Evolutionary conservation across 2,888 invertebrate genomes (phyloP), one percentile per base, ranked within the genome.

Genomic region (Heliconius cydno): DNA sequence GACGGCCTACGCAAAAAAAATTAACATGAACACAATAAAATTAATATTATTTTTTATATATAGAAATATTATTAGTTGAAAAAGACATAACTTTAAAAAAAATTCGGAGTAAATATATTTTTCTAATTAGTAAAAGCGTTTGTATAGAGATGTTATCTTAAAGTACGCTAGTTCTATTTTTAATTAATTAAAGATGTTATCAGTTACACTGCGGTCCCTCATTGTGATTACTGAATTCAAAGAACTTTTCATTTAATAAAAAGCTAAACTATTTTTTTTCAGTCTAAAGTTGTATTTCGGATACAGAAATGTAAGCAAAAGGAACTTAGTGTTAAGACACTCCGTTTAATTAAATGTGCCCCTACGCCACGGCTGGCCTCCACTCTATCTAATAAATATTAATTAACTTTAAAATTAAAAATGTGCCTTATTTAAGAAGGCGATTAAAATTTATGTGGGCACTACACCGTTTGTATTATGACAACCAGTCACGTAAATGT

Each of bases 401-500:
- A 73, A 34, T 60, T 57, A 73, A 60, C 0, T 77, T 72, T 15
- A 72, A 65, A 66, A 63, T 34, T 34, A 52, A 72, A 38, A 72
- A 34, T 52, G 63, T 41, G 67, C 22, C 76, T 76, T 34, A 67
- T 76, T 63, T 77, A 63, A 75, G 28, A 41, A 65, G 63, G 41
- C 46, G 65, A 65, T 75, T 57, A 46, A 75, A 65, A 78, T 74
- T 57, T 68, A 78, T 73, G 80, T 72, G 65, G 34, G 76, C 83
- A 80, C 73, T 68, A 75, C 76, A 68, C 12, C 12, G 83, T 88
- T 83, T 86, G 88, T 89, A 89, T 93, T 93, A 91, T 92, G 92
- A 90, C 90, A 92, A 91, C 83, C 85, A 85, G 88, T 90, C 92
- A 91, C 91, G 91, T 93, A 92, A 93, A 92, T 89, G 85, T 80